Conservation (phyloP, 2,888 invertebrate species). For the Pachydiplax longipennis region DNA sequence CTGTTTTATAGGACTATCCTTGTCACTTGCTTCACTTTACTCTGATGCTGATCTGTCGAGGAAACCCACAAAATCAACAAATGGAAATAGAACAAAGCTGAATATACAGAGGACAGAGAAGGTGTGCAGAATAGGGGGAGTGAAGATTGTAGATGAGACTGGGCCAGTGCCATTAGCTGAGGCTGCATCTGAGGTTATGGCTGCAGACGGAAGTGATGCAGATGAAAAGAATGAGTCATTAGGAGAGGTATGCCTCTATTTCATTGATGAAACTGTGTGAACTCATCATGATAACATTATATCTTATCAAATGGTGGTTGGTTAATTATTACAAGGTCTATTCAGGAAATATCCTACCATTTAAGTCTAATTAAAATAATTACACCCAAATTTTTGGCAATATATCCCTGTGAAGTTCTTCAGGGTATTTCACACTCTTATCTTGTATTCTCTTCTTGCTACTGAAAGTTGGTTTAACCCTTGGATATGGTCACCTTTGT, state of each 20-base stretch:
- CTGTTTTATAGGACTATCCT: conserved; percentile 61
- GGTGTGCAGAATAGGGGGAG: background rate
- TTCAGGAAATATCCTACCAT: too few relatives aligned
- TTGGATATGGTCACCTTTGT: too few relatives aligned
- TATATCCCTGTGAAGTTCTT: too few relatives aligned
- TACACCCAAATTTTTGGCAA: too few relatives aligned
- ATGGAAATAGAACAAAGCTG: background rate
- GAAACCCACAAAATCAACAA: conserved; percentile 52
- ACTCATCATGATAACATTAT: background rate
- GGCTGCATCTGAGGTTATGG: conserved; percentile 53
- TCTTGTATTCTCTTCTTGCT: too few relatives aligned
- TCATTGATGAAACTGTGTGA: too few relatives aligned
- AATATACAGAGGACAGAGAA: background rate
- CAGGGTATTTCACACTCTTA: too few relatives aligned
- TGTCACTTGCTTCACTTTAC: conserved; percentile 71
- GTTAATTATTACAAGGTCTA: too few relatives aligned
- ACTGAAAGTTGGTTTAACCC: too few relatives aligned
- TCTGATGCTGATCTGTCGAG: conserved; percentile 64
- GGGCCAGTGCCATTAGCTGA: conserved; percentile 50
- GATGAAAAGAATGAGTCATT: background rate
- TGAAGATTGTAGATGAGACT: conserved; percentile 45
- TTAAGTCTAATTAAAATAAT: too few relatives aligned
- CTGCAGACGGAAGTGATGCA: conserved; percentile 60
- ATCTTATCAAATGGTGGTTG: too few relatives aligned
- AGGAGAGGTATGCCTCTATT: background rate